These are phyloP conservation scores for Penaeus chinensis DNA, from an alignment of 1,140 invertebrate genomes.

Conservation along the genomic window DNA sequence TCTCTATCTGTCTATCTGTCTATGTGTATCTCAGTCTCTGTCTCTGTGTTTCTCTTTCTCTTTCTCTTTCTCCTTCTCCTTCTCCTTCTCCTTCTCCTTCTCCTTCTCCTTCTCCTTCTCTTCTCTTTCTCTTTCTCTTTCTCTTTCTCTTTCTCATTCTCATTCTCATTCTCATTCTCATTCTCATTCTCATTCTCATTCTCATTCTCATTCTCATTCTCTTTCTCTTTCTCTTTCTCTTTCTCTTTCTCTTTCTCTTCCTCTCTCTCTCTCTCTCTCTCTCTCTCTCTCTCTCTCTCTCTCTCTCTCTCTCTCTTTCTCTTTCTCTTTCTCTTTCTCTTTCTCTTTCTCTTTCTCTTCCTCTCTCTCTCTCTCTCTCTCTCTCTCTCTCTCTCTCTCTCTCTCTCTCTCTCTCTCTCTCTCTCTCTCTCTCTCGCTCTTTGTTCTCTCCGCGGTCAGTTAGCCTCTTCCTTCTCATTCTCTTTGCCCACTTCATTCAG, in stretches of 20 bases:
- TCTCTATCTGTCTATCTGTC: background rate
- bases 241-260: background rate
- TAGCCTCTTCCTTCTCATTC: background rate
- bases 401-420: background rate
- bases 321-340: too few relatives aligned
- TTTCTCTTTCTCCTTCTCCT: background rate
- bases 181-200: slow-evolving; percentile 16
- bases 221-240: background rate
- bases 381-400: background rate
- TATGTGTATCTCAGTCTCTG: background rate
- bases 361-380: background rate
- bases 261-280: background rate
- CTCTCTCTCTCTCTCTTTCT: too few relatives aligned
- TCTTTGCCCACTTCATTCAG: background rate
- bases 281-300: background rate
- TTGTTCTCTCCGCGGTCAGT: slow-evolving; percentile 2
- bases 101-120: background rate
- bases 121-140: slow-evolving; percentile 19
- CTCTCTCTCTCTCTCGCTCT: too few relatives aligned
- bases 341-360: background rate
- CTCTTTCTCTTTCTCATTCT: slow-evolving; percentile 33
- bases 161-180: background rate
- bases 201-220: slow-evolving; percentile 10
- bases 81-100: background rate
- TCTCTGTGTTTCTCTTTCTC: background rate